Percentiles rank a stretch among this genome's conserved stretches.
Conservation (phyloP, 2,797 vertebrate genomes). For the Trichosurus vulpecula region DNA sequence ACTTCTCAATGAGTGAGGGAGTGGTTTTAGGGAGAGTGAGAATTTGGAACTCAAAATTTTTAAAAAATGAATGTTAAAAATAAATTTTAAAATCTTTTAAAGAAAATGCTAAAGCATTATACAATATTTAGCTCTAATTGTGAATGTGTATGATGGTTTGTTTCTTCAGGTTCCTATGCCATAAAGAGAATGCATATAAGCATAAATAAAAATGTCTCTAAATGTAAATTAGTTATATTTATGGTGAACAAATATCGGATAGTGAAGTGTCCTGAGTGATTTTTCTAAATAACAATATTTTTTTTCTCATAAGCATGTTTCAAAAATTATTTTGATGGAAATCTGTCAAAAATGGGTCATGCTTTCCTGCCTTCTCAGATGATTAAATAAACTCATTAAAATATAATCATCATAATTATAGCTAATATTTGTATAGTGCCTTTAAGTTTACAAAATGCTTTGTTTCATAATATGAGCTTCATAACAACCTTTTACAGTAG, state of each 20-base stretch:
- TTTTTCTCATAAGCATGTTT: background rate
- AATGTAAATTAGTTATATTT: background rate
- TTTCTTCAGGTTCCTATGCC: background rate
- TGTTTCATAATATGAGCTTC: background rate
- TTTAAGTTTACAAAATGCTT: background rate
- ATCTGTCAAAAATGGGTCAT: background rate
- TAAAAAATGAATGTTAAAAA: background rate
- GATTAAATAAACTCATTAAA: background rate
- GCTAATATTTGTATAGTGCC: background rate
- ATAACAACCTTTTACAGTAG: background rate
- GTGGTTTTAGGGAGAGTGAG: rapidly evolving
- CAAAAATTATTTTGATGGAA: background rate
- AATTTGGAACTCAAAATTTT: background rate
- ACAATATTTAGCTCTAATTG: background rate
- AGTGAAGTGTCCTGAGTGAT: background rate
- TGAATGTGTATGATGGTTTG: background rate
- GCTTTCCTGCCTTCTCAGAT: background rate
- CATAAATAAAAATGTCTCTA: background rate
- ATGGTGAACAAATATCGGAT: background rate
- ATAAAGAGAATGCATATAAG: background rate
- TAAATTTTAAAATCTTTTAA: background rate
- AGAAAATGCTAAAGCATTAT: background rate
- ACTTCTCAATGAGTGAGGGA: background rate
- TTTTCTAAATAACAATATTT: background rate
- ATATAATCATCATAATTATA: background rate